Evolutionary conservation across 2,888 invertebrate genomes (phyloP).

Genomic region (Nudaria mundana): DNA sequence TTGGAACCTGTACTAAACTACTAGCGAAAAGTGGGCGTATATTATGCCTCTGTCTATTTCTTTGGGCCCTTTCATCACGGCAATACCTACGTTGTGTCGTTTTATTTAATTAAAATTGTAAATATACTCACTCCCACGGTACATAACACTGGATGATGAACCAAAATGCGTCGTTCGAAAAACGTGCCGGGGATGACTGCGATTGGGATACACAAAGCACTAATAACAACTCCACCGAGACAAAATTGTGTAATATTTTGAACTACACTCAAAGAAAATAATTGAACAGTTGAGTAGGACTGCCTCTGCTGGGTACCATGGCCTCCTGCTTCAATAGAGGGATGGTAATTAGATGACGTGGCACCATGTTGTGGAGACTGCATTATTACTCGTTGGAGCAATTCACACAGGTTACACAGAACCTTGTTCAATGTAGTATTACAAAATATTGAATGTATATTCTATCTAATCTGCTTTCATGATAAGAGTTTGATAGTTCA

Average conservation of each 20-base stretch:
- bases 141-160: slow-evolving; percentile 6
- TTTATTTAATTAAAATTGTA: not conserved
- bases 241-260: slow-evolving; percentile 6
- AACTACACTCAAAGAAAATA: not conserved
- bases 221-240: slow-evolving; percentile 5
- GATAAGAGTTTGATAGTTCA: too few species aligned
- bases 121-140: slow-evolving; percentile 6
- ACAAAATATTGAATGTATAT: too few species aligned
- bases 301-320: not conserved
- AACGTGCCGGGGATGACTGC: not conserved
- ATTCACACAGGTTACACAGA: too few species aligned
- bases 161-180: not conserved
- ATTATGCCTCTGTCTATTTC: too few species aligned
- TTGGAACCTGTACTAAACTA: too few species aligned
- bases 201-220: too few species aligned
- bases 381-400: not conserved
- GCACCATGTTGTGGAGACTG: not conserved
- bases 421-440: too few species aligned
- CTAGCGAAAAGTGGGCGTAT: too few species aligned
- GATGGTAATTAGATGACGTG: not conserved
- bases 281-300: not conserved
- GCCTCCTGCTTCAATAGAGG: not conserved
- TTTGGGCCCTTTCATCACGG: too few species aligned
- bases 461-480: too few species aligned
- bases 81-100: too few species aligned